Evolutionary conservation across 1,140 invertebrate species (phyloP).

Genomic region (Drosophila asahinai): DNA sequence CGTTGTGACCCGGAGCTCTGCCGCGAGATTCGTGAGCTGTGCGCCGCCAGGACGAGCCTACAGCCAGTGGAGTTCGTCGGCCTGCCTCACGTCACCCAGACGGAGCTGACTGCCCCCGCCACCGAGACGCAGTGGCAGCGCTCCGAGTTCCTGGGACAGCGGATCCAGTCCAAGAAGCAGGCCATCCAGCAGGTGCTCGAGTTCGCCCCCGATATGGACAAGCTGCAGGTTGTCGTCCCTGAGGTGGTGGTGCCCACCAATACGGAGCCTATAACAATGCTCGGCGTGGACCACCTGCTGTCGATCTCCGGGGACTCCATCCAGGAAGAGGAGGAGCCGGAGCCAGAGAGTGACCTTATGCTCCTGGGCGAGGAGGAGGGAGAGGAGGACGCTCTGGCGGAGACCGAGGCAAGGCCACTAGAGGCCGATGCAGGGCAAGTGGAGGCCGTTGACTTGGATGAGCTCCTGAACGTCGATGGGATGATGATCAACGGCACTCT

Average conservation of each 20-base stretch:
- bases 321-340: slow-evolving; percentile 10
- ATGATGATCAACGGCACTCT: slow-evolving; percentile 51
- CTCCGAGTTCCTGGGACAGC: slow-evolving; percentile 38
- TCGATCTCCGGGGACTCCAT: slow-evolving; percentile 19
- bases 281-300: background rate
- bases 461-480: background rate
- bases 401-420: background rate
- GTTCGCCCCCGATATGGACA: slow-evolving; percentile 52
- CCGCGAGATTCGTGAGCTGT: slow-evolving; percentile 43
- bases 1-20: slow-evolving; percentile 27
- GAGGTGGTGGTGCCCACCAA: background rate
- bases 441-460: background rate
- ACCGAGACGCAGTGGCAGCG: slow-evolving; percentile 34
- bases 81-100: slow-evolving; percentile 45
- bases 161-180: slow-evolving; percentile 23
- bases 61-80: slow-evolving; percentile 51
- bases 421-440: background rate
- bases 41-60: slow-evolving; percentile 31
- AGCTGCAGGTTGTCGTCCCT: slow-evolving; percentile 49
- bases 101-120: slow-evolving; percentile 31
- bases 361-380: background rate
- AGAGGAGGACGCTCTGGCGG: background rate
- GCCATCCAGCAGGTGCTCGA: slow-evolving; percentile 49
- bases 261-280: background rate
- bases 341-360: background rate